Conservation (phyloP, 2,888 invertebrate genomes). For the Polydrusus tereticollis region DNA sequence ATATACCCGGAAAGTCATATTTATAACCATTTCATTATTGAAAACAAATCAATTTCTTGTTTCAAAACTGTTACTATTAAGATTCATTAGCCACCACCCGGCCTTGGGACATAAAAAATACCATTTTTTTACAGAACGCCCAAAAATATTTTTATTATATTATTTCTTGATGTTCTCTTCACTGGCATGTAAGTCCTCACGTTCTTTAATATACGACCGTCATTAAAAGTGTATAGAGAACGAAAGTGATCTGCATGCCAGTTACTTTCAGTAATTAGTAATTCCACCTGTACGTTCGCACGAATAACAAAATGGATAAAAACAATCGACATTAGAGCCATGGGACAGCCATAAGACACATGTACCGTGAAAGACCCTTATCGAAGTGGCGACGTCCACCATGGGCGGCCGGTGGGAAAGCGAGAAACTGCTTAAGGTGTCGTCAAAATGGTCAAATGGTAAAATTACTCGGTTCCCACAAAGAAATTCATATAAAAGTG, state of each 20-base stretch:
- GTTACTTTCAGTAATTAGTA: constrained; percentile 35
- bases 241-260: neutral
- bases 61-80: neutral
- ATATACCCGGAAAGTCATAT: neutral
- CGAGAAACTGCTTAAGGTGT: neutral
- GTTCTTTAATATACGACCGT: neutral
- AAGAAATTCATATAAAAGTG: too few species aligned
- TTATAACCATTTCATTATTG: constrained; percentile 1
- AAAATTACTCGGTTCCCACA: too few species aligned
- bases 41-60: constrained; percentile 8
- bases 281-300: constrained; percentile 38
- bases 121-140: too few species aligned
- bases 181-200: too few species aligned
- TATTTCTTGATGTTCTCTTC: too few species aligned
- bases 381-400: constrained; percentile 12
- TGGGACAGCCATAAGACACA: constrained; percentile 34
- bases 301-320: constrained; percentile 14
- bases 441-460: too few species aligned
- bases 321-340: constrained; percentile 29
- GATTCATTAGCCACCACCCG: too few species aligned
- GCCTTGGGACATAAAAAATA: neutral
- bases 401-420: neutral
- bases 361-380: constrained; percentile 42
- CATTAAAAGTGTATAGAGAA: neutral
- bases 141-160: too few species aligned